A percentile compares a stretch with the other conserved stretches of the same genome.
phyloP scores from a whole-genome alignment of 1,140 invertebrate genomes.

The Wiebesia pumilae region DNA sequence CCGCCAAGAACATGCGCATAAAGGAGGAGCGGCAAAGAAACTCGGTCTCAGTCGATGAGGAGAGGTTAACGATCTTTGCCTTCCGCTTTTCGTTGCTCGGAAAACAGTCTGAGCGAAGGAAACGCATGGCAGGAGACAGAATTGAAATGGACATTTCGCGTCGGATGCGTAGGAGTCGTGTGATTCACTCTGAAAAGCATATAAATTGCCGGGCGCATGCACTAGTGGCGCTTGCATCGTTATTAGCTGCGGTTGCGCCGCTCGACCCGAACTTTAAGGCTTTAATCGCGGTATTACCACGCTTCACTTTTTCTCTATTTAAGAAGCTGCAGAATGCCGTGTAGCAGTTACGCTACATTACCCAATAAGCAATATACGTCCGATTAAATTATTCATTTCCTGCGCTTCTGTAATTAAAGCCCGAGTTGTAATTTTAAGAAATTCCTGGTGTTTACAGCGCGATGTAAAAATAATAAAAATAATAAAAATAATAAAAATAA shows the following conservation, averaged over 20 bases:
- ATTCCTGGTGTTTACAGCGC: no score
- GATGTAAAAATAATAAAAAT: no score
- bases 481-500: no score
- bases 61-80: slow-evolving; percentile 45
- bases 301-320: neutral
- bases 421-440: no score
- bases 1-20: neutral
- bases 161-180: neutral
- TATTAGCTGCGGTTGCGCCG: neutral
- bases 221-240: slow-evolving; percentile 1
- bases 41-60: neutral
- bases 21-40: neutral
- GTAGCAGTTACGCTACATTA: neutral
- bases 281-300: neutral
- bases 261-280: neutral
- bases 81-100: slow-evolving; percentile 10
- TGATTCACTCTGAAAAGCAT: slow-evolving; percentile 42
- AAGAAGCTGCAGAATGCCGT: neutral
- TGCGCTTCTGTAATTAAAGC: no score
- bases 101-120: neutral
- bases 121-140: neutral
- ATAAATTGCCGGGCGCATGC: slow-evolving; percentile 47
- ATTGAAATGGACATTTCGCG: neutral
- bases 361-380: neutral
- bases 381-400: no score